A percentile compares a stretch with the other conserved stretches of the same genome.
These are phyloP conservation scores for Hypsopygia costalis DNA, from an alignment of 2,888 invertebrate species.

Conservation along the genomic window DNA sequence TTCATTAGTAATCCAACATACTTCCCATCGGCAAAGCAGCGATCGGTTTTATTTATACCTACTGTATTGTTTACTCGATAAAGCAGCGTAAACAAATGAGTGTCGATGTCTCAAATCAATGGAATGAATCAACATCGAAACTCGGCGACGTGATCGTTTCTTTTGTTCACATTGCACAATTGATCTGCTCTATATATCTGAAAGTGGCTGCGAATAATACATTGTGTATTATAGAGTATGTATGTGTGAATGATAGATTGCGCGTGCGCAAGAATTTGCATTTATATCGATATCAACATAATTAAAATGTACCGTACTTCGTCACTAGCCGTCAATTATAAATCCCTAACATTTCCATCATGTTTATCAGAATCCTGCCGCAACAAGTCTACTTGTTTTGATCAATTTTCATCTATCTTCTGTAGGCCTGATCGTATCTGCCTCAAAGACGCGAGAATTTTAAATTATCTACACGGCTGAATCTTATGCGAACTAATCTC, in stretches of 20 bases:
- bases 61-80: neutral
- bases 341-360: slow-evolving; percentile 6
- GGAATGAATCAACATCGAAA: neutral
- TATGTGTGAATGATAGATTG: slow-evolving; percentile 3
- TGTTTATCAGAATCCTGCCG: slow-evolving; percentile 3
- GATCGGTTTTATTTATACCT: neutral
- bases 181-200: neutral
- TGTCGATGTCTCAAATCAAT: neutral
- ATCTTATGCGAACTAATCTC: neutral
- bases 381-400: slow-evolving; percentile 1
- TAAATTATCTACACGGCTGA: neutral
- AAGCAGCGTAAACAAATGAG: slow-evolving; percentile 3
- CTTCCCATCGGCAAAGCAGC: neutral
- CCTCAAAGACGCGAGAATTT: neutral
- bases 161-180: slow-evolving; percentile 1
- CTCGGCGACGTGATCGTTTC: neutral
- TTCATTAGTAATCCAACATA: neutral
- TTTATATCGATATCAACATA: slow-evolving; percentile 7
- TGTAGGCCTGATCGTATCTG: neutral
- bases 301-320: slow-evolving; percentile 6
- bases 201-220: too few species aligned
- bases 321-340: slow-evolving; percentile 1
- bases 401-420: slow-evolving; percentile 5
- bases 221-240: too few species aligned
- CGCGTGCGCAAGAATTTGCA: slow-evolving; percentile 4